Percentiles rank a stretch among this genome's conserved stretches.
These are phyloP conservation scores for Carabus problematicus DNA, from an alignment of 2,888 invertebrate species.

Conservation along the genomic window DNA sequence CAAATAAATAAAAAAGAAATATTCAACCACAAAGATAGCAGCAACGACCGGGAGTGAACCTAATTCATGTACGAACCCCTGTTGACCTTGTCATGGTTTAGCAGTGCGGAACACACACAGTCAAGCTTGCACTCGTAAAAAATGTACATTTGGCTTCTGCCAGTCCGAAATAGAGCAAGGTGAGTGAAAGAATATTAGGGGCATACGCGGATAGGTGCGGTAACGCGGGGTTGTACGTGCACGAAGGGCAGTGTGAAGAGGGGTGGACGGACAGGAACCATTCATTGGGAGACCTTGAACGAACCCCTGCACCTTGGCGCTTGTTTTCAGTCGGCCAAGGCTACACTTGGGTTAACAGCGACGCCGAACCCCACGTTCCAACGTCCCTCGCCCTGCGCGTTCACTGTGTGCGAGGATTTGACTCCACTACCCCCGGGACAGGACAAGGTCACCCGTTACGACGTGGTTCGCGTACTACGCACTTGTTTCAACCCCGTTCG, in stretches of 20 bases:
- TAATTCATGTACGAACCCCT: too few species aligned
- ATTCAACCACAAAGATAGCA: too few species aligned
- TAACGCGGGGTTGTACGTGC: background rate
- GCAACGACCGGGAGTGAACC: too few species aligned
- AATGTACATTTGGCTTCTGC: background rate
- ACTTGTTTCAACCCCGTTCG: too few species aligned
- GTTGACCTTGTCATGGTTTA: too few species aligned
- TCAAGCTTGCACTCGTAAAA: too few species aligned
- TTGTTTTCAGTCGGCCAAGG: constrained; percentile 3
- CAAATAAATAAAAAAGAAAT: too few species aligned
- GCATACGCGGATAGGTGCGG: too few species aligned
- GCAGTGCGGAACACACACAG: too few species aligned
- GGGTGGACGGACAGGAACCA: background rate
- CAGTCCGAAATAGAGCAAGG: constrained; percentile 1
- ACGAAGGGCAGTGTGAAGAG: background rate
- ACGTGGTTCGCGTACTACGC: background rate
- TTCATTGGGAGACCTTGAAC: constrained; percentile 6
- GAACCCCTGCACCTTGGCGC: constrained; percentile 2
- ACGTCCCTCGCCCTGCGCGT: background rate
- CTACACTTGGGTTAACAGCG: background rate
- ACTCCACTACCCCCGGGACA: background rate
- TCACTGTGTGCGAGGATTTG: background rate
- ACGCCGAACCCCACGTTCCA: background rate
- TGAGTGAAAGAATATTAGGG: background rate
- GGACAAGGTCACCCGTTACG: background rate